Conservation (phyloP, 2,888 invertebrate genomes). For the Caenorhabditis japonica region DNA sequence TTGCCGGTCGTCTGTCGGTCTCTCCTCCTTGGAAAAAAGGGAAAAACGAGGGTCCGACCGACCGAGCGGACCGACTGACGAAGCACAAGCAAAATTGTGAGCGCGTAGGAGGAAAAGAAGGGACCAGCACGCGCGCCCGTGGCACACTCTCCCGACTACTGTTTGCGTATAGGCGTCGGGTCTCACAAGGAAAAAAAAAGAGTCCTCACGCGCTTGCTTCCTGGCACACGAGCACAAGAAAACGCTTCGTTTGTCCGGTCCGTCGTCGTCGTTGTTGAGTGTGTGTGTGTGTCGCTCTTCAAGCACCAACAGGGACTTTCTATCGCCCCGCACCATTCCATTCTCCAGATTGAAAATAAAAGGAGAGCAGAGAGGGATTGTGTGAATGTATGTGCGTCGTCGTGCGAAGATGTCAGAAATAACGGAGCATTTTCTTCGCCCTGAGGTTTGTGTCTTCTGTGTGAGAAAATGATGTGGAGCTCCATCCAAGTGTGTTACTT, state of each 20-base stretch:
- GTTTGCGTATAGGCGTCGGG: conserved; percentile 35
- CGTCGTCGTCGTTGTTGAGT: conserved; percentile 26
- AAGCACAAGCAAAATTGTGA: conserved; percentile 46
- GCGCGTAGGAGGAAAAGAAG: conserved; percentile 20
- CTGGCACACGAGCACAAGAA: conserved; percentile 28
- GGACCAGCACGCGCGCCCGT: conserved; percentile 25
- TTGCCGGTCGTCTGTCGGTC: conserved; percentile 38
- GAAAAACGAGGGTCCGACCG: conserved; percentile 35
- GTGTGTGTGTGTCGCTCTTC: conserved; percentile 17
- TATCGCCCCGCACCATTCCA: conserved; percentile 41
- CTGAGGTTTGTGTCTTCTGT: conserved; percentile 29
- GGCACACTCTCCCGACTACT: conserved; percentile 36
- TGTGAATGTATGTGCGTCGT: conserved; percentile 30
- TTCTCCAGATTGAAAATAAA: conserved; percentile 55
- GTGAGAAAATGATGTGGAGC: conserved; percentile 41
- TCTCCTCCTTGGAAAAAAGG: conserved; percentile 37
- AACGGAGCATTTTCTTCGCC: conserved; percentile 11
- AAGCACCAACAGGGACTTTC: conserved; percentile 29
- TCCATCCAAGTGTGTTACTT: conserved; percentile 45
- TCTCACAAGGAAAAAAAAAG: conserved; percentile 9
- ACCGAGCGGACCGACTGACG: conserved; percentile 35
- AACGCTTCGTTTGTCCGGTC: conserved; percentile 32
- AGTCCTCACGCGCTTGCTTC: conserved; percentile 26
- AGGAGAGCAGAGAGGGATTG: conserved; percentile 25
- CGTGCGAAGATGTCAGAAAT: no score